Evolutionary conservation across 1,140 invertebrate genomes (phyloP), one percentile per base, ranked within the genome.

Genomic region (Panulirus ornatus): DNA sequence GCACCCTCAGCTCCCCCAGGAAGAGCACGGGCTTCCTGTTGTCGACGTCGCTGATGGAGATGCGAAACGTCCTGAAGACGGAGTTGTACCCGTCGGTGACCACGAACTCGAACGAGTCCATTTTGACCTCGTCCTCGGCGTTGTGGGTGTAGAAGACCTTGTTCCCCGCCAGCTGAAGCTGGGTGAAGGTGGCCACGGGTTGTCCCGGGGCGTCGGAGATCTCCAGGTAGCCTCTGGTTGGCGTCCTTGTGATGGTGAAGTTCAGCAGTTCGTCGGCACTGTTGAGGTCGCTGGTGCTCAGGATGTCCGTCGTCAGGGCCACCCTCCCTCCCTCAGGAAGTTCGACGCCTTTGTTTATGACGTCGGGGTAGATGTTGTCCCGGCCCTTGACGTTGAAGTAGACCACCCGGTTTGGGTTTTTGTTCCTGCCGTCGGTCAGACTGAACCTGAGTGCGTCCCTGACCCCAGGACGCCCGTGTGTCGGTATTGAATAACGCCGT

Each of bases 91-190:
- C 94, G 91, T 94, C 94, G 0, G 93, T 94, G 9, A 94, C 94
- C 91, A 94, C 94, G 91, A 94, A 94, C 90, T 94, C 93, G 91
- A 94, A 94, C 71, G 93, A 93, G 91, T 94, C 94, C 92, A 93
- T 93, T 91, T 94, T 94, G 16, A 93, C 93, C 92, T 94, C 94
- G 91, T 94, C 93, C 16, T 93, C 91, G 16, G 92, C 91, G 54
- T 91, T 93, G 91, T 94, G 94, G 0, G 94, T 92, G 90, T 94
- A 94, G 8, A 92, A 91, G 30, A 94, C 93, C 90, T 94, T 94
- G 86, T 93, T 94, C 1, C 93, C 94, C 5, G 93, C 94, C 40
- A 94, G 90, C 76, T 94, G 93, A 9, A 94, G 87, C 76, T 94
- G 94, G 3, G 94, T 94, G 91, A 94, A 94, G 5, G 91, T 92